These are phyloP conservation scores for Tyrannus savana DNA, from an alignment of 2,113 vertebrate genomes.

Conservation along the genomic window DNA sequence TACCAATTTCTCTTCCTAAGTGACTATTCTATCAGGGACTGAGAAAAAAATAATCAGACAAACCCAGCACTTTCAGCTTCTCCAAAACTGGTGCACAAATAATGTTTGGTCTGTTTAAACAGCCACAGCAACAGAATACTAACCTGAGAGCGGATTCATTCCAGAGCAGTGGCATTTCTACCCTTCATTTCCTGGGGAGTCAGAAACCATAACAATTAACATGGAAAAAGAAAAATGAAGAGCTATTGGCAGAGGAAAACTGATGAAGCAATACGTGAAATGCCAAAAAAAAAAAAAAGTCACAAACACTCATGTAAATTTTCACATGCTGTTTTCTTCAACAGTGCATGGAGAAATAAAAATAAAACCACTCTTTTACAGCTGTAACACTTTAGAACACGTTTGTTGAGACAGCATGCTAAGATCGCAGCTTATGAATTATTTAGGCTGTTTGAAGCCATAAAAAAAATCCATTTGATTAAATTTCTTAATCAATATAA, in stretches of 20 bases:
- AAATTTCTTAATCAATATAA: constrained; percentile 47
- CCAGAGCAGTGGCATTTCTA: background rate
- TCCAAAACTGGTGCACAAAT: background rate
- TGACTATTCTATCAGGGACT: background rate
- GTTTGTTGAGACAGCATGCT: background rate
- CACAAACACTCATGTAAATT: background rate
- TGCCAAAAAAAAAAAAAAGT: background rate
- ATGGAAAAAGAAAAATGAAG: background rate
- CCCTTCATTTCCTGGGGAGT: background rate
- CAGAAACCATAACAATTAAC: background rate
- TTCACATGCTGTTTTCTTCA: background rate
- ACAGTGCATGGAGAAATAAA: background rate
- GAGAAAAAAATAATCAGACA: background rate
- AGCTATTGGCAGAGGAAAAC: background rate
- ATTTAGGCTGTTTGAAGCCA: background rate
- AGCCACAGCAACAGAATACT: background rate
- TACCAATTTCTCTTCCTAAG: background rate
- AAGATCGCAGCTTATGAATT: background rate
- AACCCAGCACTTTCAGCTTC: background rate
- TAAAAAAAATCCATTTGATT: constrained; percentile 12
- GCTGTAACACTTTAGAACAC: background rate
- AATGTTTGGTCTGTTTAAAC: background rate
- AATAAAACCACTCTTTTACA: background rate
- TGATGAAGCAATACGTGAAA: background rate
- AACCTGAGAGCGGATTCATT: background rate